These are phyloP conservation scores for Scaptomyza montana DNA, from an alignment of 1,140 invertebrate genomes.

Conservation along the genomic window DNA sequence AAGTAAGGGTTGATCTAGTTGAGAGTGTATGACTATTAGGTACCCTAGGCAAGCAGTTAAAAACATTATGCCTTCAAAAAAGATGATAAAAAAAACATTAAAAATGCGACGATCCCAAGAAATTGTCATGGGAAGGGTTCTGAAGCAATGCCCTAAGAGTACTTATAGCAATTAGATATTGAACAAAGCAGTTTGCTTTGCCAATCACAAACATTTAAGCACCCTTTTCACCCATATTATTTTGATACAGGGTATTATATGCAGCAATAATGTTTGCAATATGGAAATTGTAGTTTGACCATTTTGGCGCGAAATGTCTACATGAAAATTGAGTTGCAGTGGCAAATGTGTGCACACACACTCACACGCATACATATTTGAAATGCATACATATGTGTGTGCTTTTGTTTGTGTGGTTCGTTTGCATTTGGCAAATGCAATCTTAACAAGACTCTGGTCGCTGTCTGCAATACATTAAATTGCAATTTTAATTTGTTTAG, in stretches of 20 bases:
- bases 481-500: conserved; percentile 80
- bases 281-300: conserved; percentile 76
- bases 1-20: background rate
- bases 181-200: no score
- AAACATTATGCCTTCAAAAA: background rate
- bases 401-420: conserved; percentile 16
- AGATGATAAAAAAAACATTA: no score
- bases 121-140: no score
- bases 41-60: background rate
- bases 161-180: no score
- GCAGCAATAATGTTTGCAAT: conserved; percentile 55
- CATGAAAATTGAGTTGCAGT: conserved; percentile 70
- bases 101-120: no score
- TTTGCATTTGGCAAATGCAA: conserved; percentile 73
- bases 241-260: background rate
- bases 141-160: no score
- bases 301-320: conserved; percentile 70
- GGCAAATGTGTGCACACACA: background rate
- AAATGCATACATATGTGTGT: background rate
- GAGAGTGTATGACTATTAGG: background rate
- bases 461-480: conserved; percentile 72
- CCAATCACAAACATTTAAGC: no score
- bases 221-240: no score
- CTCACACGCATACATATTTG: conserved; percentile 13
- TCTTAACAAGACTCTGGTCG: conserved; percentile 58